These are phyloP conservation scores for Pardalotus punctatus DNA, from an alignment of 2,113 vertebrate species.

Conservation along the genomic window DNA sequence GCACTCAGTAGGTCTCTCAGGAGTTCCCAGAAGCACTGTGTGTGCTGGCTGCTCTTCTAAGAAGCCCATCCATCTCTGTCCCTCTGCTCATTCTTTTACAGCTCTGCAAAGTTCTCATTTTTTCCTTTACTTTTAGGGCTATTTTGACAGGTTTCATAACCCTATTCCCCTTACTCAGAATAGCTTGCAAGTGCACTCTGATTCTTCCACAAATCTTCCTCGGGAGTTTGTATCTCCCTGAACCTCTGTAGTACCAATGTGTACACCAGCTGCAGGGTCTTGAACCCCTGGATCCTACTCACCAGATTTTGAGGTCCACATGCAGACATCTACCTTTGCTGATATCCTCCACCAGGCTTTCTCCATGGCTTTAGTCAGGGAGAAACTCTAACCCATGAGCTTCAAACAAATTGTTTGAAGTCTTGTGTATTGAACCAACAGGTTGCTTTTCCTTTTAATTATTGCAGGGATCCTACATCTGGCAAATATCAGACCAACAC, in stretches of 20 bases:
- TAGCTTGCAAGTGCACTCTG: background rate
- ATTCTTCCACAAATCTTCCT: constrained; percentile 29
- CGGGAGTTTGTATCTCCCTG: background rate
- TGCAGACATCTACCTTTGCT: background rate
- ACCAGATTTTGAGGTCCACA: background rate
- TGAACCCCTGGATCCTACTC: background rate
- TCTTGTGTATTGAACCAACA: background rate
- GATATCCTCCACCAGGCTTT: background rate
- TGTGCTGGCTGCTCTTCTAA: constrained; percentile 38
- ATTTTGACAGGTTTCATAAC: constrained; percentile 42
- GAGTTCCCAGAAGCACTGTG: constrained; percentile 28
- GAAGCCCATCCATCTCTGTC: constrained; percentile 48
- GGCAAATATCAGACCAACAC: background rate
- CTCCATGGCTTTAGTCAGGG: background rate
- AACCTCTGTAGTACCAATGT: background rate
- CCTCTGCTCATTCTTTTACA: constrained; percentile 18
- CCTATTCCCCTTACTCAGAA: constrained; percentile 8
- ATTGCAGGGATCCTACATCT: background rate
- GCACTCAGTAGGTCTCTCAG: constrained; percentile 48
- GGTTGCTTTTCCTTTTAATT: background rate
- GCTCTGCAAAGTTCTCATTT: background rate
- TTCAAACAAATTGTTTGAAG: background rate
- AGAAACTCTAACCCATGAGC: background rate
- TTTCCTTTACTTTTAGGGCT: constrained; percentile 36
- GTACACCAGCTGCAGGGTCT: background rate